Percentiles rank a stretch among this genome's conserved stretches.
phyloP scores from a whole-genome alignment of 2,888 invertebrate species.

The Drosophila hawaiiensis region DNA sequence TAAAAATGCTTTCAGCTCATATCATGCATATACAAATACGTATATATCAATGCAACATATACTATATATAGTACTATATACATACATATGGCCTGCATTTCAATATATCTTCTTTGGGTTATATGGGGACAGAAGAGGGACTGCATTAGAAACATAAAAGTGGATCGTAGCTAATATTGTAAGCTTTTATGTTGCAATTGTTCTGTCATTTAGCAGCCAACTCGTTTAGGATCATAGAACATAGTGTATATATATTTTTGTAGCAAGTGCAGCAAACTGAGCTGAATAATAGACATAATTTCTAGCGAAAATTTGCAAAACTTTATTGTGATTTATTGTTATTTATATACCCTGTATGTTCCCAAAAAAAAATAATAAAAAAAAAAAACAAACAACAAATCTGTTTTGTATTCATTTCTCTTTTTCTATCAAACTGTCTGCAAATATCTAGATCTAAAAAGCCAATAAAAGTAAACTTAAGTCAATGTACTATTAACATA shows the following conservation, averaged over 20 bases:
- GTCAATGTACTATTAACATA: constrained; percentile 14
- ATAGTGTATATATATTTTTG: constrained; percentile 67
- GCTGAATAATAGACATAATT: constrained; percentile 66
- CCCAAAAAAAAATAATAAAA: background rate
- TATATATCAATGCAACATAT: constrained; percentile 27
- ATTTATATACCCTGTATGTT: constrained; percentile 55
- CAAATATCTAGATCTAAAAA: background rate
- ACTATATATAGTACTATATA: constrained; percentile 11
- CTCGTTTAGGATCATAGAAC: constrained; percentile 46
- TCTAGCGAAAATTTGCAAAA: constrained; percentile 74
- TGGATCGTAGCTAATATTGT: constrained; percentile 44
- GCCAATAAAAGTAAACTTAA: constrained; percentile 2
- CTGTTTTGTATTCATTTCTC: background rate
- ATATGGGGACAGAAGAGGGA: constrained; percentile 36
- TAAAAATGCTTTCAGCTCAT: constrained; percentile 52
- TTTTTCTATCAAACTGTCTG: constrained; percentile 1
- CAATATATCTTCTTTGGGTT: constrained; percentile 47
- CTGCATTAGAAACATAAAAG: constrained; percentile 32
- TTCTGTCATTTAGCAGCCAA: constrained; percentile 56
- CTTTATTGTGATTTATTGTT: constrained; percentile 76
- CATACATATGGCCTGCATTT: constrained; percentile 43
- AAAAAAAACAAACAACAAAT: background rate
- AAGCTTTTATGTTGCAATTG: constrained; percentile 57
- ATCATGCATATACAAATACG: constrained; percentile 21
- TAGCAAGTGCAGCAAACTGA: constrained; percentile 56